These are phyloP conservation scores for Podarcis lilfordi DNA, from an alignment of 2,797 vertebrate genomes.

Conservation along the genomic window DNA sequence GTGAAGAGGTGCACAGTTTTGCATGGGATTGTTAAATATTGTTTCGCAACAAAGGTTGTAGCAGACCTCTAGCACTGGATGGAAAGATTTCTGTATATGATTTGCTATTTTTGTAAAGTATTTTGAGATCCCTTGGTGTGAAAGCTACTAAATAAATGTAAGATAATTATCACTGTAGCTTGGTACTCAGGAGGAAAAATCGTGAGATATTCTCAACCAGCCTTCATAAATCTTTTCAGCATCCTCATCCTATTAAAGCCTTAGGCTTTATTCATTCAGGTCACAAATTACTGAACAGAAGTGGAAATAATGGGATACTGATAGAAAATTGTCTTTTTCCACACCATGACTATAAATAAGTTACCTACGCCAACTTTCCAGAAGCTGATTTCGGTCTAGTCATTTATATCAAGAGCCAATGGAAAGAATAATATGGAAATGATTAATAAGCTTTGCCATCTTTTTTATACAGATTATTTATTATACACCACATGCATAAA, in stretches of 20 bases:
- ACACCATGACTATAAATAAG: constrained; percentile 62
- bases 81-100: constrained; percentile 19
- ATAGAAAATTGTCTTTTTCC: constrained; percentile 57
- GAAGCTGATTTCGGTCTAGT: constrained; percentile 56
- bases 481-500: constrained; percentile 52
- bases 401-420: constrained; percentile 54
- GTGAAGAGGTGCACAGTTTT: constrained; percentile 38
- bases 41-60: constrained; percentile 38
- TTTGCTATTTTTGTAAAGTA: constrained; percentile 53
- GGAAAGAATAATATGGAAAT: constrained; percentile 51
- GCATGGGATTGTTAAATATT: constrained; percentile 9
- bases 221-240: constrained; percentile 37
- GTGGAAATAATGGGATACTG: constrained; percentile 61
- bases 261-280: constrained; percentile 64
- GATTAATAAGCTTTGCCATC: constrained; percentile 55
- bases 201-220: background rate
- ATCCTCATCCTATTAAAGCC: constrained; percentile 41
- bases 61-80: background rate
- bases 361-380: constrained; percentile 63
- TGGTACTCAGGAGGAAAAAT: constrained; percentile 48
- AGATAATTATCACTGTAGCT: background rate
- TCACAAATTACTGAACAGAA: constrained; percentile 64
- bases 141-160: constrained; percentile 37
- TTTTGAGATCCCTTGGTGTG: constrained; percentile 2
- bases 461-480: constrained; percentile 53